phyloP scores from a whole-genome alignment of 2,888 invertebrate species.

The Drosophila pullipes region DNA sequence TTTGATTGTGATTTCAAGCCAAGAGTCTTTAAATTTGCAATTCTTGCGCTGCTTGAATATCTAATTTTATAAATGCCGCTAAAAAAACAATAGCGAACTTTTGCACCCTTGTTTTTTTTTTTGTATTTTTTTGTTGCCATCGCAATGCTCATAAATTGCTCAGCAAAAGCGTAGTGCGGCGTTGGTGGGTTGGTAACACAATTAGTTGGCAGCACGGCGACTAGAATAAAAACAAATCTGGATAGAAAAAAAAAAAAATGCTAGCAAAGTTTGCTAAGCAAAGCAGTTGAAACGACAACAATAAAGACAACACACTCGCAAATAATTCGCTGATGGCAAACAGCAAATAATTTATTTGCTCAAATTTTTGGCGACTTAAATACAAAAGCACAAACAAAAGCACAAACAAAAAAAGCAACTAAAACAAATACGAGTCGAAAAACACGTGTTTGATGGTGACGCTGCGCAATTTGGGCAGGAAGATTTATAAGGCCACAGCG shows the following conservation, averaged over 20 bases:
- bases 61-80: slow-evolving; percentile 64
- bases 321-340: slow-evolving; percentile 42
- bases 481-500: slow-evolving; percentile 73
- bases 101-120: slow-evolving; percentile 25
- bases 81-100: slow-evolving; percentile 56
- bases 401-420: background rate
- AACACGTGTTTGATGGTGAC: slow-evolving; percentile 49
- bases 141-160: slow-evolving; percentile 68
- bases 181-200: slow-evolving; percentile 35
- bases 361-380: slow-evolving; percentile 40
- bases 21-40: slow-evolving; percentile 24
- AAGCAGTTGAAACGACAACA: slow-evolving; percentile 7
- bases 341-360: slow-evolving; percentile 49
- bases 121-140: slow-evolving; percentile 1
- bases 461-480: slow-evolving; percentile 68
- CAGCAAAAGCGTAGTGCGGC: slow-evolving; percentile 41
- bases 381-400: background rate
- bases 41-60: slow-evolving; percentile 56
- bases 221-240: slow-evolving; percentile 49
- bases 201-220: slow-evolving; percentile 67
- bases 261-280: slow-evolving; percentile 17
- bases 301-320: slow-evolving; percentile 7
- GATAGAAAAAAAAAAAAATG: background rate
- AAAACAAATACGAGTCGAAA: slow-evolving; percentile 5
- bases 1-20: background rate